Percentiles rank a stretch among this genome's conserved stretches.
Evolutionary conservation across 2,113 vertebrate species (phyloP).

Genomic region (Cacatua alba): DNA sequence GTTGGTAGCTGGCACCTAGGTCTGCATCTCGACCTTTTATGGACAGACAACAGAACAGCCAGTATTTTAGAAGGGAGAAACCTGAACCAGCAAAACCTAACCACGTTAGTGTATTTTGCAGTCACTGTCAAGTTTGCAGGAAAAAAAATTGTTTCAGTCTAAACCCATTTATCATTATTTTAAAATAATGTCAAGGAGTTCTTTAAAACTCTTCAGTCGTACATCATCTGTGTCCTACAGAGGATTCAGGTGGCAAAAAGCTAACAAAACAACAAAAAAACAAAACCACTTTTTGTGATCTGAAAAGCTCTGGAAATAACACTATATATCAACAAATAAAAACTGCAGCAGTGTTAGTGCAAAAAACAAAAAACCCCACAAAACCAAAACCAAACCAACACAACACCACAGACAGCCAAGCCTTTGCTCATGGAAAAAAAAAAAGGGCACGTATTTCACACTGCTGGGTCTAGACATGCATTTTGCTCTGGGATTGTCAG

Average conservation of each 20-base stretch:
- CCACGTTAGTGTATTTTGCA: not conserved
- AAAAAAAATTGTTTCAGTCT: not conserved
- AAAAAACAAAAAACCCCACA: not conserved
- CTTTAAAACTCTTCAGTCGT: not conserved
- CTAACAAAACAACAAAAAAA: not conserved
- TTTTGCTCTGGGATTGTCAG: not conserved
- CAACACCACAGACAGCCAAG: not conserved
- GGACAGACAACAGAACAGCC: not conserved
- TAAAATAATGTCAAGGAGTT: slow-evolving; percentile 13
- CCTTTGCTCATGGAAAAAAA: not conserved
- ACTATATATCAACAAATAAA: not conserved
- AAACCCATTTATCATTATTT: not conserved
- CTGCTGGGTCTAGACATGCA: not conserved
- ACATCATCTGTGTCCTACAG: not conserved
- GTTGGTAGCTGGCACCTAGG: not conserved
- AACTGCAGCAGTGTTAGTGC: not conserved
- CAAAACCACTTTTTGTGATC: not conserved
- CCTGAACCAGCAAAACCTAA: not conserved
- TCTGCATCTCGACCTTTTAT: not conserved
- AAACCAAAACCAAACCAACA: not conserved
- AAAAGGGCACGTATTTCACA: accelerated
- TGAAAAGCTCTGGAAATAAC: not conserved
- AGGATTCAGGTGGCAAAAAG: not conserved
- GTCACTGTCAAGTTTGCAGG: not conserved
- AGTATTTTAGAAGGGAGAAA: not conserved